phyloP scores from a whole-genome alignment of 2,888 invertebrate genomes.

The Schizotus pectinicornis region DNA sequence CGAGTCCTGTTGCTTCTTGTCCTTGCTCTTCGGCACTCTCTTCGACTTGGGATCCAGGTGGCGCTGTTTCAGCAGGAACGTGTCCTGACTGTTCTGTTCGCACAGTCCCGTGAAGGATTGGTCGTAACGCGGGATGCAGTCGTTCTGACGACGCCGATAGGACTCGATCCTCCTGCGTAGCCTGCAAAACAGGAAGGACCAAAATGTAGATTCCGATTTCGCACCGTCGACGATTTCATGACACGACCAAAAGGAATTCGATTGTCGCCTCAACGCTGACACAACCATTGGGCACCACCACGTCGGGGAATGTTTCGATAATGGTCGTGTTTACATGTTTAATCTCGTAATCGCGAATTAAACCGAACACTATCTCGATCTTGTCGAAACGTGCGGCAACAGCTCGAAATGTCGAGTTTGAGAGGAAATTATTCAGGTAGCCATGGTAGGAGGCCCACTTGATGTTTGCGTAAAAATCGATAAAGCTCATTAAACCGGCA shows the following conservation, averaged over 20 bases:
- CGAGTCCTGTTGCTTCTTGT: constrained; percentile 65
- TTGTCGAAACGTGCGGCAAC: neutral
- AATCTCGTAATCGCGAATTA: neutral
- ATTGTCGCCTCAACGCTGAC: too few relatives aligned
- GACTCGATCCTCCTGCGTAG: constrained; percentile 80
- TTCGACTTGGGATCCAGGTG: constrained; percentile 92
- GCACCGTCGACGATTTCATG: too few relatives aligned
- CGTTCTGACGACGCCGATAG: constrained; percentile 84
- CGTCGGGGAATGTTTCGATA: neutral
- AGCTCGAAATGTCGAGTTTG: too few relatives aligned
- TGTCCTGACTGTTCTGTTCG: constrained; percentile 91
- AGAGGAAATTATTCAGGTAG: neutral
- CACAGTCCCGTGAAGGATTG: constrained; percentile 85
- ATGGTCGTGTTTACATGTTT: neutral
- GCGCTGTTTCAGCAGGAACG: constrained; percentile 84
- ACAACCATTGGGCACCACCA: neutral
- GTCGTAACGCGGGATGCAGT: constrained; percentile 86
- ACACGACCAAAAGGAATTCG: too few relatives aligned
- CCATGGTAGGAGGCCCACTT: neutral
- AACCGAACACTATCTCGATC: neutral
- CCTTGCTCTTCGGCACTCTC: constrained; percentile 84
- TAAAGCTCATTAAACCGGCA: neutral
- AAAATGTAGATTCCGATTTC: too few relatives aligned
- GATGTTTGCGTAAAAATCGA: constrained; percentile 4
- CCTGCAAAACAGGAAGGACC: constrained; percentile 56